phyloP scores from a whole-genome alignment of 2,888 invertebrate species.

The Lithophane semibrunnea region DNA sequence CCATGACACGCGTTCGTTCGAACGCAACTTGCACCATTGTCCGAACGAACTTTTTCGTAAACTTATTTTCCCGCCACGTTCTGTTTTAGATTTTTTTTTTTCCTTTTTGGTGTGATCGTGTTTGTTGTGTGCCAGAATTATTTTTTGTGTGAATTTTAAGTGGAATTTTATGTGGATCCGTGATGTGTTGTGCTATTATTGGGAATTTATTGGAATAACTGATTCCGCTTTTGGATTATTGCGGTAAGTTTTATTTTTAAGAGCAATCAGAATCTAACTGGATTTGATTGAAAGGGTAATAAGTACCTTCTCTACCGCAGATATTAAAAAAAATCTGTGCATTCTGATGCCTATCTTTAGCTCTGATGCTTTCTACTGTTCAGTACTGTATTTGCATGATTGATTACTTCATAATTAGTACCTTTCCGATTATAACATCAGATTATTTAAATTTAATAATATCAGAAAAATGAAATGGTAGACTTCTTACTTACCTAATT shows the following conservation, averaged over 20 bases:
- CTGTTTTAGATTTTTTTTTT: constrained; percentile 65
- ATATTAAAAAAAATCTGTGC: background rate
- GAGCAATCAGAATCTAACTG: constrained; percentile 46
- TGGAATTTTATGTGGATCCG: constrained; percentile 76
- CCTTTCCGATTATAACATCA: background rate
- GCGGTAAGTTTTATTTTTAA: constrained; percentile 65
- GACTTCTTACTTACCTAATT: too few species aligned
- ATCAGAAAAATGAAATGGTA: too few species aligned
- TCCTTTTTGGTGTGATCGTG: constrained; percentile 68
- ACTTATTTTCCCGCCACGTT: constrained; percentile 83
- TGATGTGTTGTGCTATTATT: constrained; percentile 73
- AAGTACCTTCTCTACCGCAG: background rate
- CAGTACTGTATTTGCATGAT: background rate
- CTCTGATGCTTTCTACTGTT: background rate
- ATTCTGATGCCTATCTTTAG: background rate
- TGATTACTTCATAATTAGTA: background rate
- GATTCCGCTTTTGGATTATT: constrained; percentile 50
- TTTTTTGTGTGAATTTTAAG: constrained; percentile 76
- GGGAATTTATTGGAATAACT: constrained; percentile 74
- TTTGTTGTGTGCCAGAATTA: constrained; percentile 75
- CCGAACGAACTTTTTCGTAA: constrained; percentile 85
- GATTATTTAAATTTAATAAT: background rate
- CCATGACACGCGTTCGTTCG: constrained; percentile 73
- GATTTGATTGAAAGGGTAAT: background rate
- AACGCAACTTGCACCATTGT: constrained; percentile 62